Base-by-base conservation (phyloP, 2,797 vertebrate species). In the Coccyzus lansbergi region DNA sequence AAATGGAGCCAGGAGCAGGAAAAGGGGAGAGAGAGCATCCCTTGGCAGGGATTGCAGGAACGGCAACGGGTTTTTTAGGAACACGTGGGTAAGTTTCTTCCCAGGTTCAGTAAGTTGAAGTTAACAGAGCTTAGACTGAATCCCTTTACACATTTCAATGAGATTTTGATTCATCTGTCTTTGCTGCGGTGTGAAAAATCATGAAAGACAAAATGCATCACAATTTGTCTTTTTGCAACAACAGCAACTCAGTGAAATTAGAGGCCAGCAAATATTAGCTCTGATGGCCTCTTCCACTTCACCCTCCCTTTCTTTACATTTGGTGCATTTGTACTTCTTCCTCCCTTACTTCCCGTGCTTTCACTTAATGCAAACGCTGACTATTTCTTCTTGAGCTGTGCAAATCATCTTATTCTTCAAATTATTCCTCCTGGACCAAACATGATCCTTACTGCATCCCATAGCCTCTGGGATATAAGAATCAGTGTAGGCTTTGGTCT, bases 1-100 rank as follows among this genome's bases (percentile, higher is more conserved):
- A 38, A 60, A 52, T 0, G 1, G 34, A 74, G 60, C 6, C 86
- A 69, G 71, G 36, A 44, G 2, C 72, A 48, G 0, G 0, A 20
- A 33, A 74, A 68, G 24, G 14, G 34, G 52, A 58, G 58, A 75
- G 8, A 58, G 26, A 63, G 60, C 15, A 25, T 6, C 53, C 36
- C 53, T 19, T 12, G 70, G 70, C 18, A 52, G 44, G 31, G 31
- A 5, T 0, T 10, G 20, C 17, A 8, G 34, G 76, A 36, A 28
- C 0, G 1, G 38, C 55, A n/a, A 31, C 14, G 51, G 19, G 12
- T 36, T 63, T 34, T 53, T 15, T 11, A 52, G 55, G 44, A 42
- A 36, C 8, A 36, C 25, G 8, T 1, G 2, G 34, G 29, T 6
- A 22, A 40, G 24, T 22, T 58, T 18, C 22, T 21, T 51, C 42